Conservation (phyloP, 2,797 vertebrate genomes). For the Pseudochromis fuscus region DNA sequence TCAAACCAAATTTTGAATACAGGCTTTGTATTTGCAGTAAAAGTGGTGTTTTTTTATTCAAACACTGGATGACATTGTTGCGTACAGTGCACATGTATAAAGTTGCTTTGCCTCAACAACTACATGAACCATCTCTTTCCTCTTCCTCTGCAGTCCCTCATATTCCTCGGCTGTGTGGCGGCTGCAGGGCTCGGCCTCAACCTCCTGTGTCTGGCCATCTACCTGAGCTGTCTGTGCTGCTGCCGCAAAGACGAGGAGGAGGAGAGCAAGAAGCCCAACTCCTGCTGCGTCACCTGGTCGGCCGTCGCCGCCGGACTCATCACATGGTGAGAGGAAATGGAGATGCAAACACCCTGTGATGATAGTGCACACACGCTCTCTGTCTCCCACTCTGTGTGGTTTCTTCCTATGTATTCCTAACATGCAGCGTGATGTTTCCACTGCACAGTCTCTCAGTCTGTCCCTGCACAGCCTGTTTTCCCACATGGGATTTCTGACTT, state of each 20-base stretch:
- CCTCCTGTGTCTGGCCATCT: conserved; percentile 88
- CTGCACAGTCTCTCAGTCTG: too few species aligned
- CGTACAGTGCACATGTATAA: not conserved
- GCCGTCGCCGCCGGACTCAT: conserved; percentile 91
- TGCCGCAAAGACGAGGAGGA: conserved; percentile 85
- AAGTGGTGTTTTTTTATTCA: not conserved
- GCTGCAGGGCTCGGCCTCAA: conserved; percentile 92
- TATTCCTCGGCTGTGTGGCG: conserved; percentile 91
- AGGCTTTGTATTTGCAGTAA: not conserved
- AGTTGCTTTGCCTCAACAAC: too few species aligned
- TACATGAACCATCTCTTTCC: too few species aligned
- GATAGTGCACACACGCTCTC: conserved; percentile 9
- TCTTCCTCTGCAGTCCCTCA: conserved; percentile 85
- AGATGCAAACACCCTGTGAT: not conserved
- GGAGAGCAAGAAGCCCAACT: conserved; percentile 87
- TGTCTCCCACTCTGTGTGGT: conserved; percentile 7
- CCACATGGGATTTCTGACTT: not conserved
- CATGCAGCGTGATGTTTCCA: not conserved
- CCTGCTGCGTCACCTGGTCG: conserved; percentile 94
- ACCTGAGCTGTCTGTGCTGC: conserved; percentile 92
- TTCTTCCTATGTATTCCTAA: conserved; percentile 19
- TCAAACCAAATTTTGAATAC: not conserved
- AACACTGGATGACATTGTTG: not conserved
- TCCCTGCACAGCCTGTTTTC: not conserved
- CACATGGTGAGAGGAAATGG: conserved; percentile 90